Evolutionary conservation across 2,888 invertebrate genomes (phyloP), one percentile per base, ranked within the genome.

Genomic region (Leuctra nigra): DNA sequence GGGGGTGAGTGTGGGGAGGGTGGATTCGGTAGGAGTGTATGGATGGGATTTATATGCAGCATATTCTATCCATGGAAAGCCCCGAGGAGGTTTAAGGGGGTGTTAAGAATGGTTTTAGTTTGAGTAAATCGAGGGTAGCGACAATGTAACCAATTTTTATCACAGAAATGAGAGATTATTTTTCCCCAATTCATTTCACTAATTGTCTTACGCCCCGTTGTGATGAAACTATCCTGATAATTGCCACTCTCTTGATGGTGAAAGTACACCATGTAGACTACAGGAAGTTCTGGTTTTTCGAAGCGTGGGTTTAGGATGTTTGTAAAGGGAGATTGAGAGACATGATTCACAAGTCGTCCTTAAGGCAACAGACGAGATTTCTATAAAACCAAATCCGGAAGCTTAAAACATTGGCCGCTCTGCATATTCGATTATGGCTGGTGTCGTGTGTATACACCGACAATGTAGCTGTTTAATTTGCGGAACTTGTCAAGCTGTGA

Each of bases 371-470:
- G 7, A 38, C 23, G 24, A 22, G 1, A 22, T 14, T 18, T 22
- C 7, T 18, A 2, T 14, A 46, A 46, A 46, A 46, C 46, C 20
- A 46, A 22, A 24, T 47, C 25, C 16, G n/a, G 16, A 29, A 29
- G 47, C 24, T 47, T 47, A 47, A 16, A 23, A 47, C 25, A 47
- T 23, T n/a, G 13, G 25, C 47, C 16, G 46, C 16, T 24, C 16
- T 39, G 39, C 16, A 16, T 47, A 25, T 47, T 47, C 47, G 47
- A 47, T 47, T 47, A 47, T 13, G 25, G 25, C n/a, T n/a, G n/a
- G n/a, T n/a, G n/a, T n/a, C n/a, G n/a, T n/a, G n/a, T n/a, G n/a
- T 25, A 25, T 47, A 29, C 47, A 47, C 29, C 14, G 13, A 16
- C 16, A 16, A 47, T 24, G 29, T 47, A 24, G 25, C 23, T 29